Base-by-base conservation (phyloP, 1,140 invertebrate species). In the Drosophila asahinai region DNA sequence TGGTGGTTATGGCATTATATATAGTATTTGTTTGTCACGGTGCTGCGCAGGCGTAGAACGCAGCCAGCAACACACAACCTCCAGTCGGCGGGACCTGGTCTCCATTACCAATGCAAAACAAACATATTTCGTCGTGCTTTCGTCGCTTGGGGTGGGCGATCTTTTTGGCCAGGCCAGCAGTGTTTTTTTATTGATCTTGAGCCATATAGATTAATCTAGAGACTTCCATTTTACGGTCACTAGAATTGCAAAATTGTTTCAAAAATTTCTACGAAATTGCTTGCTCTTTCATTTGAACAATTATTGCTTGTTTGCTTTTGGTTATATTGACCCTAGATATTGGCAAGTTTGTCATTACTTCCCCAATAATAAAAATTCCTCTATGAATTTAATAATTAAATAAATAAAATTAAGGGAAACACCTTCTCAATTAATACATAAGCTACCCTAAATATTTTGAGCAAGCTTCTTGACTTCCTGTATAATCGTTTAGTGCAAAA, bases 31-130 rank as follows among this genome's bases (percentile, higher is more conserved):
- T 58, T 71, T 57, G 71, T 87, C 83, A 80, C 83, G 80, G 55
- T 80, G 49, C 51, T 83, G 83, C 83, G 83, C 80, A 87, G 83
- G 83, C 83, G 83, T 87, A 63, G 45, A 77, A 68, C 67, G 67
- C 71, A 73, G 52, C 25, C 25, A 14, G 25, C 40, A 19, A 9
- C 58, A 70, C 48, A 19, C 73, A 67, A 60, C 65, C 75, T 68
- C 63, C 75, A 77, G 22, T 70, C 54, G 36, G 66, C 33, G 58
- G 36, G 15, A 43, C 14, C 47, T 40, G 36, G 48, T 45, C 49
- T 75, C 74, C 54, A 57, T 77, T 70, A 61, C 74, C 43, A 77
- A 75, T 75, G 72, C 70, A 64, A 75, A 74, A 48, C 71, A 75
- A 74, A 74, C 68, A 73, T 74, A 73, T 74, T 73, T 61, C 40